Base-by-base conservation (phyloP, 2,113 vertebrate genomes). In the Odocoileus hemionus region DNA sequence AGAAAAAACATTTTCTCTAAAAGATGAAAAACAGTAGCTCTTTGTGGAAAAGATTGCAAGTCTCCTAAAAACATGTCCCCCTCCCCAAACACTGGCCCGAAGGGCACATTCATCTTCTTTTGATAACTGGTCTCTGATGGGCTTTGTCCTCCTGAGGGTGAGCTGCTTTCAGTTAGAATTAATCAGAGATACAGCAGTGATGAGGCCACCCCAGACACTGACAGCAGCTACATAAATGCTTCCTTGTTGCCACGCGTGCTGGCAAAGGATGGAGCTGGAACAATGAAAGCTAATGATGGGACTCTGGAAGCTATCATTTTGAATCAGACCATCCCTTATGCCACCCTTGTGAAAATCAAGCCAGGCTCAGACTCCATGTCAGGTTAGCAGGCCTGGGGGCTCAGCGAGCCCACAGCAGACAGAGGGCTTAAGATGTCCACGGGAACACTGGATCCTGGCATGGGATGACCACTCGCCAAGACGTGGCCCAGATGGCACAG, bases 201-300 rank as follows among this genome's bases (percentile, higher is more conserved):
- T 23, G 96, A 85, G 97, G 57, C 91, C 86, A 86, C 16, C n/a
- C 58, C 57, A 8, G 80, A 52, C 14, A 12, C 78, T 79, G 95
- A 92, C 74, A 91, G 92, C 79, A 23, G 6, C 64, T 4, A 33
- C 50, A 16, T 30, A 76, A 97, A 78, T 9, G 55, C 58, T 14
- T 93, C 94, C 97, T 96, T 79, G 36, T 93, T 93, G 79, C 96
- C 91, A 82, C 57, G 54, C 78, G 26, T 2, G 5, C 95, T 25
- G 94, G 80, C 14, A 6, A 57, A 74, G 94, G 96, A 70, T 0
- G 4, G 93, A 70, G 16, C 2, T 36, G 86, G 91, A 94, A 98
- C 98, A 98, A 98, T 96, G 97, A 16, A 23, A 80, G 86, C 95
- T 97, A 95, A 98, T 96, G 97, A 97, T 28, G 82, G 91, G 26